These are phyloP conservation scores for Antidorcas marsupialis DNA, from an alignment of 2,113 vertebrate species.

Conservation along the genomic window DNA sequence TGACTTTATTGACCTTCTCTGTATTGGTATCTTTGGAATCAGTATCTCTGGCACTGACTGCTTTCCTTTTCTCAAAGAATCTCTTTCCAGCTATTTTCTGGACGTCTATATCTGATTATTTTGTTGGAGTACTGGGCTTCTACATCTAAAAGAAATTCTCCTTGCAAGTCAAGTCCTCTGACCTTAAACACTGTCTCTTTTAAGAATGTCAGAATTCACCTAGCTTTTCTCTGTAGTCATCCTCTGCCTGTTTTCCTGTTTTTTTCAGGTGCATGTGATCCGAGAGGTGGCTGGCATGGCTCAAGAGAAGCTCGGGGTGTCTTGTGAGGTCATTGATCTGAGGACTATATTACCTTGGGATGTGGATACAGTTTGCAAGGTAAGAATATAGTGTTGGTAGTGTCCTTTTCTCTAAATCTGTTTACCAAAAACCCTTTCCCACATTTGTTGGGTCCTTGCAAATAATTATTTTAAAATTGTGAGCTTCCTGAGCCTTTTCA, in stretches of 20 bases:
- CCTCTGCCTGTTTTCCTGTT: not conserved
- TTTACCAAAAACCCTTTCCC: not conserved
- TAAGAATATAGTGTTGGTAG: conserved; percentile 65
- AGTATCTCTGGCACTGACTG: not conserved
- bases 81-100: not conserved
- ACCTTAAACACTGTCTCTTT: not conserved
- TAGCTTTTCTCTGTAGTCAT: not conserved
- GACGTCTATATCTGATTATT: not conserved
- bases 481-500: not conserved
- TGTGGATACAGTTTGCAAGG: conserved; percentile 94
- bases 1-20: not conserved
- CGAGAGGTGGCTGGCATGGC: conserved; percentile 94
- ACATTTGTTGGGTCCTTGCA: not conserved
- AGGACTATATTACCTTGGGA: conserved; percentile 98
- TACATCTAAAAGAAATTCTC: not conserved
- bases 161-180: not conserved
- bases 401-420: not conserved
- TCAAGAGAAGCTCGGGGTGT: conserved; percentile 96
- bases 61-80: not conserved
- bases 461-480: not conserved
- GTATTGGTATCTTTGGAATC: not conserved
- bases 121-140: not conserved
- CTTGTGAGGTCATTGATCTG: conserved; percentile 96
- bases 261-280: conserved; percentile 92
- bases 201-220: not conserved